These are phyloP conservation scores for Silurus asotus DNA, from an alignment of 2,113 vertebrate species.

Conservation along the genomic window DNA sequence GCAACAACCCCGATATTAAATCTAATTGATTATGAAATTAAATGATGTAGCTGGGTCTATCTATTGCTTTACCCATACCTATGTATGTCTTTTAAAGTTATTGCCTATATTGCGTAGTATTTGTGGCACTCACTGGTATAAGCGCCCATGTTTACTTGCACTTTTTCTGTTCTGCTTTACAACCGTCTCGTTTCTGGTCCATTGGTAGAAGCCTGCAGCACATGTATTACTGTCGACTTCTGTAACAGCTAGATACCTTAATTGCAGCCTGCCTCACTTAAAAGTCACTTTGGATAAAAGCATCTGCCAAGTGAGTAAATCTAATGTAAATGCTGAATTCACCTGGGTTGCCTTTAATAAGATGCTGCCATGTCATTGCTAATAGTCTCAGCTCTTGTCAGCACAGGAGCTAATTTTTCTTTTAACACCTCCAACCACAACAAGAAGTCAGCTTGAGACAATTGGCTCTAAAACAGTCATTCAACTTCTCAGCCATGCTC, in stretches of 20 bases:
- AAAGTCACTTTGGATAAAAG: slow-evolving; percentile 15
- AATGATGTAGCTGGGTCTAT: background rate
- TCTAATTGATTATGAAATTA: background rate
- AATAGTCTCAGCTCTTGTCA: background rate
- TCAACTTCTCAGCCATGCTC: slow-evolving; percentile 52
- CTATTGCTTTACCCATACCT: background rate
- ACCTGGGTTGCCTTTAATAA: slow-evolving; percentile 19
- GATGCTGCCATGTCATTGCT: background rate
- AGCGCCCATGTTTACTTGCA: background rate
- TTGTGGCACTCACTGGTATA: background rate
- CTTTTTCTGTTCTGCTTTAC: background rate
- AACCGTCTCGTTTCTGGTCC: background rate
- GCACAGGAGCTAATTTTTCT: slow-evolving; percentile 7
- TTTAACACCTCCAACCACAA: slow-evolving; percentile 15
- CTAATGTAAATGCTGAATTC: slow-evolving; percentile 6
- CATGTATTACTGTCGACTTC: background rate
- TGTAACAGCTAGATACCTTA: background rate
- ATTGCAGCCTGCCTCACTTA: slow-evolving; percentile 12
- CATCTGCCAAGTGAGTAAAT: slow-evolving; percentile 19
- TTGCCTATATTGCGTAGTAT: background rate
- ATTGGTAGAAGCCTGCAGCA: background rate
- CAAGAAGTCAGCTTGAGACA: slow-evolving; percentile 14
- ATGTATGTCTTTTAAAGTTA: background rate
- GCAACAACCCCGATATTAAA: background rate
- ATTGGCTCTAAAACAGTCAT: slow-evolving; percentile 43